Evolutionary conservation across 2,113 vertebrate genomes (phyloP).

Genomic region (Otolemur garnettii): DNA sequence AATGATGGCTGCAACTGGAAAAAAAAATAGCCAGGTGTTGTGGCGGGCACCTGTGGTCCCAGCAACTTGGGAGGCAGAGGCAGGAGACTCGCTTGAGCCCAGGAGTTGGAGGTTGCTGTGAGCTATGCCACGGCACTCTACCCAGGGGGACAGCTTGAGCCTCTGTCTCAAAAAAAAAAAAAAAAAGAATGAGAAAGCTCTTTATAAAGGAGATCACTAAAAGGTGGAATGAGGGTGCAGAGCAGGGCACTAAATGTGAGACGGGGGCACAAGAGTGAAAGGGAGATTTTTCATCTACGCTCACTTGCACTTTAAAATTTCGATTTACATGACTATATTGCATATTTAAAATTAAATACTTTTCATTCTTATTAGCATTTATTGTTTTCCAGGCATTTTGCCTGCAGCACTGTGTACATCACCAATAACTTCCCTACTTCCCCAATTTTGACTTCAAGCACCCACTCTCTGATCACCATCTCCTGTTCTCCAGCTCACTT

Average conservation of each 20-base stretch:
- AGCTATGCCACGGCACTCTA: no score
- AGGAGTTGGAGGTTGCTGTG: no score
- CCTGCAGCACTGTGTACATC: neutral
- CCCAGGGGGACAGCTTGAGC: no score
- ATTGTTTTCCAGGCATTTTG: neutral
- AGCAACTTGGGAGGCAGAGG: no score
- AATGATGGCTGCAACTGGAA: no score
- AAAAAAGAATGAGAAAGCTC: neutral
- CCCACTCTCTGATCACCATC: no score
- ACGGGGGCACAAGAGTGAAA: neutral
- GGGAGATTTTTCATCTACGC: neutral
- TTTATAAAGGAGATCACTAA: neutral
- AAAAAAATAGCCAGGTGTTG: no score
- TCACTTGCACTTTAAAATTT: neutral
- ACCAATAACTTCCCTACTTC: neutral
- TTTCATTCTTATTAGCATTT: neutral
- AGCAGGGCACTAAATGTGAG: neutral
- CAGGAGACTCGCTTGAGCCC: no score
- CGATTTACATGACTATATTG: neutral
- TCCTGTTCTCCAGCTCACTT: neutral
- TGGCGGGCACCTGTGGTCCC: no score
- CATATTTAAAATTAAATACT: slow-evolving; percentile 16
- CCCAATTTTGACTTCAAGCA: neutral
- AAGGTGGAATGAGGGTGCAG: neutral
- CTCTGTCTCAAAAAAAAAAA: no score